Percentiles rank a stretch among this genome's conserved stretches.
These are phyloP conservation scores for Sphaerophoria taeniata DNA, from an alignment of 2,888 invertebrate species.

Conservation along the genomic window DNA sequence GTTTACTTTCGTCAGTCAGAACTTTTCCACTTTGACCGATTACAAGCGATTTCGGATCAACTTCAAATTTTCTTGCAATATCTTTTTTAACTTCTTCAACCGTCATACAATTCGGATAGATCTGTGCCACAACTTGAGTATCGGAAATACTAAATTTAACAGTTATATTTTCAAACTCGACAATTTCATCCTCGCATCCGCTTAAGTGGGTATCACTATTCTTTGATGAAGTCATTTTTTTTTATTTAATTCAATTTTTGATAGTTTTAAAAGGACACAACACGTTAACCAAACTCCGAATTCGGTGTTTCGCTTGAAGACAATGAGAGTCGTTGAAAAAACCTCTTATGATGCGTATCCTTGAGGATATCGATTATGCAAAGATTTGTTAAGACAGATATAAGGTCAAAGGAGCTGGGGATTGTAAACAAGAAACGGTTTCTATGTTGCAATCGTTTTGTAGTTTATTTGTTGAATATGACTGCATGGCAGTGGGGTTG, in stretches of 20 bases:
- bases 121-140: conserved; percentile 80
- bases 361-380: conserved; percentile 69
- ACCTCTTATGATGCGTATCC: conserved; percentile 46
- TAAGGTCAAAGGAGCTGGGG: neutral
- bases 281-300: neutral
- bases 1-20: conserved; percentile 77
- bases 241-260: neutral
- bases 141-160: conserved; percentile 81
- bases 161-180: conserved; percentile 80
- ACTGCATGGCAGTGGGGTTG: too few relatives aligned
- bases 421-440: conserved; percentile 53
- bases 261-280: conserved; percentile 15
- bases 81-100: conserved; percentile 86
- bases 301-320: neutral
- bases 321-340: neutral
- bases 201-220: conserved; percentile 10
- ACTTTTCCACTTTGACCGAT: conserved; percentile 83
- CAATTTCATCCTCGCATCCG: conserved; percentile 74
- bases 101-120: conserved; percentile 83
- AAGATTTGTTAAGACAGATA: neutral
- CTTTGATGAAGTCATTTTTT: conserved; percentile 29
- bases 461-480: too few relatives aligned
- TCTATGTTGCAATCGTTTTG: conserved; percentile 35
- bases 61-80: conserved; percentile 85
- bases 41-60: conserved; percentile 84